Conservation (phyloP, 2,797 vertebrate genomes). For the Gadopsis marmoratus region DNA sequence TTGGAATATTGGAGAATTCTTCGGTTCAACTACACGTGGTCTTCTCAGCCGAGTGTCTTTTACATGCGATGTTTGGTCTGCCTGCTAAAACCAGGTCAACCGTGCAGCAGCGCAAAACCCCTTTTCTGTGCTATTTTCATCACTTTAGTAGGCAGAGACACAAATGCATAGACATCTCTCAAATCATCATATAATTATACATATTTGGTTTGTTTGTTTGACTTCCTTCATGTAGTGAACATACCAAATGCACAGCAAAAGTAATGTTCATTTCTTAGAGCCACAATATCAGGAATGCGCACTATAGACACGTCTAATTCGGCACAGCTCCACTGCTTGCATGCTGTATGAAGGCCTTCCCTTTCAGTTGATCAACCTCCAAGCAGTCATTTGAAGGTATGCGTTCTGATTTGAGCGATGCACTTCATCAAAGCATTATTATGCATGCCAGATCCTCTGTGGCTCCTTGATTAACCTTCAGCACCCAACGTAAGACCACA, state of each 20-base stretch:
- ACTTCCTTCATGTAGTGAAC: neutral
- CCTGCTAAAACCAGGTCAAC: neutral
- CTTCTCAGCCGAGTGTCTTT: neutral
- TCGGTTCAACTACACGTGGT: neutral
- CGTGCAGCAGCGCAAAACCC: too few species aligned
- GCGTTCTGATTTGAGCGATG: conserved; percentile 6
- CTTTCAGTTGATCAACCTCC: conserved; percentile 9
- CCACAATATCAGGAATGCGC: neutral
- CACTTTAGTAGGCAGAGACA: neutral
- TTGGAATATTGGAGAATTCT: neutral
- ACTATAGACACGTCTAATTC: neutral
- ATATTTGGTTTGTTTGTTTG: neutral
- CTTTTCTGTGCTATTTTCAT: neutral
- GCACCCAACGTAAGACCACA: conserved; percentile 22
- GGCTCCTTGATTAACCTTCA: conserved; percentile 32
- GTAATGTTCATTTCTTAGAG: neutral
- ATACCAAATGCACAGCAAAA: neutral
- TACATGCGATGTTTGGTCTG: neutral
- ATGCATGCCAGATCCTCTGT: conserved; percentile 22
- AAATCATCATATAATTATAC: neutral
- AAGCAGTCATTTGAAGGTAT: conserved; percentile 4
- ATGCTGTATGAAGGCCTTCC: neutral
- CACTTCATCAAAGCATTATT: conserved; percentile 34
- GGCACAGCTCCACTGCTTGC: neutral
- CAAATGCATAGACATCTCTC: neutral